Conservation (phyloP, 2,888 invertebrate genomes). For the Ernsta delagoae region DNA sequence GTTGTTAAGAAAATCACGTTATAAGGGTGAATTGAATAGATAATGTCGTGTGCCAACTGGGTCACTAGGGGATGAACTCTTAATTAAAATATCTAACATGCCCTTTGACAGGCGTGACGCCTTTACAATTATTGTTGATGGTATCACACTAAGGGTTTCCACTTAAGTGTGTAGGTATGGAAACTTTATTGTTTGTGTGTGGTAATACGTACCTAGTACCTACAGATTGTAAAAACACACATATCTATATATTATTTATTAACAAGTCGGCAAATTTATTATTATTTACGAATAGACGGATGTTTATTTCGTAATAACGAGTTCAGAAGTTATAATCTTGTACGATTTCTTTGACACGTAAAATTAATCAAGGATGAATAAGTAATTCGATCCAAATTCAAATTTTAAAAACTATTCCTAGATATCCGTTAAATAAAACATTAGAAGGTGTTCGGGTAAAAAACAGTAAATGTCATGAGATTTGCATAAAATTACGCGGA, state of each 20-base stretch:
- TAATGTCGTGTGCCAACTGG: constrained; percentile 30
- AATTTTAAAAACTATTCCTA: neutral
- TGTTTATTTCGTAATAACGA: neutral
- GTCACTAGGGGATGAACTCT: constrained; percentile 54
- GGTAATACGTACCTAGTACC: neutral
- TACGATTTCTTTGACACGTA: neutral
- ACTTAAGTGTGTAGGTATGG: neutral
- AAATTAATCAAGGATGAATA: constrained; percentile 1
- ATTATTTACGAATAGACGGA: too few species aligned
- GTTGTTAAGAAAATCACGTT: constrained; percentile 36
- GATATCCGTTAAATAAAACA: neutral
- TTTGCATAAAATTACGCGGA: neutral
- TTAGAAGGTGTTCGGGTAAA: neutral
- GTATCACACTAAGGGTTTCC: constrained; percentile 45
- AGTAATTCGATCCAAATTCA: neutral
- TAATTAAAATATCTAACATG: constrained; percentile 68
- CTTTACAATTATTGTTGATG: constrained; percentile 62
- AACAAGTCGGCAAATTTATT: neutral
- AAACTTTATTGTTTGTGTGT: neutral
- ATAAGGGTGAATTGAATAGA: constrained; percentile 36
- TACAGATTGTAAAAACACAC: too few species aligned
- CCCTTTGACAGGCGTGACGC: constrained; percentile 68
- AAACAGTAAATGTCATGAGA: constrained; percentile 1
- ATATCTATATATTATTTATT: neutral
- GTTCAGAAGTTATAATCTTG: constrained; percentile 2